Conservation (phyloP, 1,140 invertebrate genomes). For the Drosophila pruinosa region DNA sequence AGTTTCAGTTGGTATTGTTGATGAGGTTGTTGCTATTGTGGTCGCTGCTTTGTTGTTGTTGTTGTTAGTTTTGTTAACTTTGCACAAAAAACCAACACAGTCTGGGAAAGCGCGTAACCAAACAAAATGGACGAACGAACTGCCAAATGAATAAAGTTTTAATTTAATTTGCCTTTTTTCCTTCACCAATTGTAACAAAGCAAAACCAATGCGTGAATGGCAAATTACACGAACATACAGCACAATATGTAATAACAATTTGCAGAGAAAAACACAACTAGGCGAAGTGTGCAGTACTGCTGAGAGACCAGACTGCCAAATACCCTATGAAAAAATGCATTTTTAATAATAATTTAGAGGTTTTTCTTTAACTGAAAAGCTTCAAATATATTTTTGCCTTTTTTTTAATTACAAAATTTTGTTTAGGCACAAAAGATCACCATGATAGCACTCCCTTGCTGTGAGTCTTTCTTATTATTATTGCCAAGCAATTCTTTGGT, state of each 20-base stretch:
- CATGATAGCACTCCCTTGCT: too few species aligned
- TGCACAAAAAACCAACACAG: conserved; percentile 12
- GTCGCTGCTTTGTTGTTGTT: conserved; percentile 1
- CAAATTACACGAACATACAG: conserved; percentile 39
- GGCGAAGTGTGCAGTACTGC: neutral
- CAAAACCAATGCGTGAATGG: conserved; percentile 40
- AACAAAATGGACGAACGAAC: conserved; percentile 18
- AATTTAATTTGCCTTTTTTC: conserved; percentile 50
- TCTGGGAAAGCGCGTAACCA: conserved; percentile 56
- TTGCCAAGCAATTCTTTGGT: too few species aligned
- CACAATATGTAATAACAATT: conserved; percentile 39
- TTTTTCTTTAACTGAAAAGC: too few species aligned
- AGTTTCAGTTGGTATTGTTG: conserved; percentile 32
- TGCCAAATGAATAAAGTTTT: conserved; percentile 48
- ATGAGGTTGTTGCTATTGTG: conserved; percentile 3
- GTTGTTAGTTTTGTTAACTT: conserved; percentile 9
- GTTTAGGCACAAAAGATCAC: too few species aligned
- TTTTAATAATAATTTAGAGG: neutral
- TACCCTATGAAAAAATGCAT: neutral
- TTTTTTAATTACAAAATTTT: too few species aligned
- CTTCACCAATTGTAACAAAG: conserved; percentile 33
- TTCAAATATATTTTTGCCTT: too few species aligned
- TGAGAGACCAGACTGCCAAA: neutral
- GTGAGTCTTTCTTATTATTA: too few species aligned
- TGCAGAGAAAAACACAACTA: conserved; percentile 8